Conservation (phyloP, 1,140 invertebrate species). For the Lineus longissimus region DNA sequence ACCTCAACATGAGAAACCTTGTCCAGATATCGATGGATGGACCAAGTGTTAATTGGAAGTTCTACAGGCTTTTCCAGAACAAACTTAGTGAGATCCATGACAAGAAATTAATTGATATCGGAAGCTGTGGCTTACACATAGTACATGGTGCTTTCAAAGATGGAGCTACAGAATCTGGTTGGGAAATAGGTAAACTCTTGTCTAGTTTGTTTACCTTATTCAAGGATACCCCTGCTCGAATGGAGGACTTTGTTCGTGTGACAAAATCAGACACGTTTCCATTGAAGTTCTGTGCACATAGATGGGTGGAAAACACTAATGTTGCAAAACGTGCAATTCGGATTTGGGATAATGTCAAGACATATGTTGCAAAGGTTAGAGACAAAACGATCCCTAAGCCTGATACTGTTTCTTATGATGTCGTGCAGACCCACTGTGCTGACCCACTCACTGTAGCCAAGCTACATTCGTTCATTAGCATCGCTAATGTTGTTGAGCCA, state of each 20-base stretch:
- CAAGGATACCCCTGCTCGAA: slow-evolving; percentile 17
- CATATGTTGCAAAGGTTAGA: background rate
- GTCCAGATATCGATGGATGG: slow-evolving; percentile 30
- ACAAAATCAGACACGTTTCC: slow-evolving; percentile 15
- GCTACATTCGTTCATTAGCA: background rate
- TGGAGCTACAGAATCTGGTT: slow-evolving; percentile 7
- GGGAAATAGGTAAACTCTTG: slow-evolving; percentile 15
- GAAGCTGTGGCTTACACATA: slow-evolving; percentile 24
- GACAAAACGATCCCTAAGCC: slow-evolving; percentile 16
- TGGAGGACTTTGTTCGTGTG: slow-evolving; percentile 16
- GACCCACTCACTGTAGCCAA: slow-evolving; percentile 1
- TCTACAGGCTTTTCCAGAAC: slow-evolving; percentile 6
- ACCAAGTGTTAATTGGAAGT: slow-evolving; percentile 26
- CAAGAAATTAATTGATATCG: slow-evolving; percentile 17
- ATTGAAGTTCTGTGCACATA: slow-evolving; percentile 7
- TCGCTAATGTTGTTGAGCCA: slow-evolving; percentile 1
- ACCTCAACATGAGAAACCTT: slow-evolving; percentile 13
- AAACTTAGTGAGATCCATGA: slow-evolving; percentile 8
- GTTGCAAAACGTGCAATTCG: background rate
- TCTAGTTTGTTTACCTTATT: slow-evolving; percentile 16
- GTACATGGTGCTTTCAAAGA: slow-evolving; percentile 22
- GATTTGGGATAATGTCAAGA: background rate
- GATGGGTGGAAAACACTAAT: background rate
- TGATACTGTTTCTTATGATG: slow-evolving; percentile 13
- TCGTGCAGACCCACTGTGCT: background rate